Base-by-base conservation (phyloP, 2,113 vertebrate species). In the Chelonoidis abingdonii region DNA sequence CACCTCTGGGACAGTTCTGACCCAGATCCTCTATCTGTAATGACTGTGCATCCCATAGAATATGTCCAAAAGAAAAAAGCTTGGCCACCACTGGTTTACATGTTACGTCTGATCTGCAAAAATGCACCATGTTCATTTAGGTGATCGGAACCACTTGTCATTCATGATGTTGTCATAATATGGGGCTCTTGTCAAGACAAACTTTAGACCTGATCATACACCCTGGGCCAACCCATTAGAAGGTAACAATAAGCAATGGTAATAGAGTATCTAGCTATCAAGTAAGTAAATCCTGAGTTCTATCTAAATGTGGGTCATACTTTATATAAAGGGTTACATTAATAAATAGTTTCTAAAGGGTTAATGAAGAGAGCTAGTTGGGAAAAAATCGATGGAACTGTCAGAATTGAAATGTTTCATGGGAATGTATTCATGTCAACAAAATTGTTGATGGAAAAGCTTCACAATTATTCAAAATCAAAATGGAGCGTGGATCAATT, bases 111-210 rank as follows among this genome's bases (percentile, higher is more conserved):
- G 80, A 93, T 85, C 41, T 7, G 47, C 59, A 96, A 94, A 94
- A 89, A 54, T 80, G 56, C 76, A 80, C 91, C 25, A 0, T 96
- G 87, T 85, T 94, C 96, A 79, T 95, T 91, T 8, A 29, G 96
- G 90, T 96, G 89, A 94, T 44, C 82, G 38, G 29, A 97, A 95
- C 91, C 96, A 96, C 96, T 8, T 98, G 97, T 98, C 87, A 82
- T 96, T 89, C 91, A 83, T 93, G 79, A 85, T 97, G 87, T 93
- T 94, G 83, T 94, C 8, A 0, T 59, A 82, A 69, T 44, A 62
- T 8, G 27, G 81, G 90, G 44, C 92, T 96, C 12, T 86, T 56
- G 38, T 79, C 5, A 88, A 62, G 31, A 96, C 54, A 83, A 89
- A 19, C 2, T 22, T 78, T 82, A 59, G 3, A 76, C 3, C 22